Percentiles rank a stretch among this genome's conserved stretches.
Evolutionary conservation across 23 tunicate species (phyloP).

Genomic region (Trididemnum nubilum): DNA sequence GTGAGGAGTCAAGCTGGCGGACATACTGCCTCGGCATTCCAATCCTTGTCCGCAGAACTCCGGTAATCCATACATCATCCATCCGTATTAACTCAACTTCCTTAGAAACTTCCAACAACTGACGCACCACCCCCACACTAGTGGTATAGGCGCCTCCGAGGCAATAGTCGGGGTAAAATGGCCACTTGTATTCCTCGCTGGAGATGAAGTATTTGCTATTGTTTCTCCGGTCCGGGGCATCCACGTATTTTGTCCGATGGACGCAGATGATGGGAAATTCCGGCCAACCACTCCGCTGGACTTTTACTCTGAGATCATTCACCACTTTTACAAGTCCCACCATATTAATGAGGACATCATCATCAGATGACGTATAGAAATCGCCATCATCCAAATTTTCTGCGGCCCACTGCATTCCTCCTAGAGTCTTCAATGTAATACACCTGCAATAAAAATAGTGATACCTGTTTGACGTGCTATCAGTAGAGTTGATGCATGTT

Average conservation of each 20-base stretch:
- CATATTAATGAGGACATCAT: not conserved
- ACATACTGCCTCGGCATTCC: conserved; percentile 26
- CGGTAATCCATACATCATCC: too few relatives aligned
- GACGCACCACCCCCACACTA: not conserved
- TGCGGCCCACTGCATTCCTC: conserved; percentile 1
- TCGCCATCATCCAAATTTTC: not conserved
- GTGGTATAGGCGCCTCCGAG: conserved; percentile 17
- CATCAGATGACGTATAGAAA: conserved; percentile 1
- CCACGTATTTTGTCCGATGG: not conserved
- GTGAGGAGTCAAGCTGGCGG: not conserved
- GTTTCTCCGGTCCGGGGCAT: not conserved
- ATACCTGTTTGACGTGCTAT: too few relatives aligned
- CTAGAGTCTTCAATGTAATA: not conserved
- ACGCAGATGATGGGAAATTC: conserved; percentile 6
- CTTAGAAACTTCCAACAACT: not conserved
- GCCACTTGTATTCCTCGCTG: conserved; percentile 5
- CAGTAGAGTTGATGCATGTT: too few relatives aligned
- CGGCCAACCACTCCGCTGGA: not conserved
- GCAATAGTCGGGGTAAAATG: conserved; percentile 1
- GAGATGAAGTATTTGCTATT: conserved; percentile 1
- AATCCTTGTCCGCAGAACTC: not conserved
- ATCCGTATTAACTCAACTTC: not conserved
- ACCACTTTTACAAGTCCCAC: not conserved
- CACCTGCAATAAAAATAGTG: not conserved
- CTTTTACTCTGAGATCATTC: not conserved